These are phyloP conservation scores for Microplitis mediator DNA, from an alignment of 1,140 invertebrate genomes.

Conservation along the genomic window DNA sequence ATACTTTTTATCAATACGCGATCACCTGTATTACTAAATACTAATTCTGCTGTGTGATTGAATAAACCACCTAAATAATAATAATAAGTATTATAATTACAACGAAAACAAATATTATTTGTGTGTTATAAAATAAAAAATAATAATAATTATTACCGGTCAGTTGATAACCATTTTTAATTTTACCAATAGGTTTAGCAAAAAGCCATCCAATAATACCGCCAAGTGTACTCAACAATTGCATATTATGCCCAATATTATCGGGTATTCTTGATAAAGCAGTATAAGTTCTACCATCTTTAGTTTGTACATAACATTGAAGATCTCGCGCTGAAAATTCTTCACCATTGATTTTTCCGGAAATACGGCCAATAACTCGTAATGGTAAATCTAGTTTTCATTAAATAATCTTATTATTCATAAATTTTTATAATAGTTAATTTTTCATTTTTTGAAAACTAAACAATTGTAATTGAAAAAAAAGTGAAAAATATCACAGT, in stretches of 20 bases:
- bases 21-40: conserved; percentile 74
- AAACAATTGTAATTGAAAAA: background rate
- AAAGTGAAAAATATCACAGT: background rate
- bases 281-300: conserved; percentile 88
- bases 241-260: conserved; percentile 77
- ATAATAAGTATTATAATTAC: background rate
- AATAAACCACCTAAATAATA: conserved; percentile 75
- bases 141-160: conserved; percentile 63
- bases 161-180: conserved; percentile 85
- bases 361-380: conserved; percentile 84
- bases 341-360: conserved; percentile 78
- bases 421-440: too few species aligned
- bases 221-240: conserved; percentile 79
- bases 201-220: conserved; percentile 90
- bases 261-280: conserved; percentile 81
- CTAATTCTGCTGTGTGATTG: conserved; percentile 79
- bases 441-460: background rate
- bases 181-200: conserved; percentile 75
- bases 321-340: conserved; percentile 79
- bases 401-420: too few species aligned
- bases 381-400: conserved; percentile 71
- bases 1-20: conserved; percentile 76
- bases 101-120: background rate
- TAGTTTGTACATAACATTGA: conserved; percentile 89
- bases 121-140: background rate